These are phyloP conservation scores for Sphaeridia pumilis DNA, from an alignment of 2,888 invertebrate genomes.

Conservation along the genomic window DNA sequence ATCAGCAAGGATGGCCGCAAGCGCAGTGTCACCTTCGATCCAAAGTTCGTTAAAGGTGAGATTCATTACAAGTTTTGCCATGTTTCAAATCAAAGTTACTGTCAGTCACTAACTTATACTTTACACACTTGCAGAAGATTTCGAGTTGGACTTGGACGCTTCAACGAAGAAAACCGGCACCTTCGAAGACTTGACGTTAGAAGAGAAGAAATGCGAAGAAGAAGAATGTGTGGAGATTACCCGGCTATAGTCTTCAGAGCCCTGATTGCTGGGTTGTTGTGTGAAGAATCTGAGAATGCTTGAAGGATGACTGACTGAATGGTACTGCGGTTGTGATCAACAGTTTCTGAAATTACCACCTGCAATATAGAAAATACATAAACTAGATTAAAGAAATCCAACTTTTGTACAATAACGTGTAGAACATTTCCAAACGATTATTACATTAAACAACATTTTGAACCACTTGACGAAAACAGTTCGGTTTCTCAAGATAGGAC, in stretches of 20 bases:
- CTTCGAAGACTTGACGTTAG: background rate
- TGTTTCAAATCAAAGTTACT: background rate
- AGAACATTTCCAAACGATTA: too few species aligned
- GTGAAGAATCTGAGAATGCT: too few species aligned
- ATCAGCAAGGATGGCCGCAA: constrained; percentile 10
- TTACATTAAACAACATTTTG: too few species aligned
- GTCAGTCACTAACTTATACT: background rate
- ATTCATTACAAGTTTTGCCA: background rate
- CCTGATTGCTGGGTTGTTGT: too few species aligned
- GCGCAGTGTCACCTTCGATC: constrained; percentile 8
- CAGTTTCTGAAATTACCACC: too few species aligned
- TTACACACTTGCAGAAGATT: background rate
- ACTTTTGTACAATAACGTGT: too few species aligned
- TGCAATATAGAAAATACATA: too few species aligned
- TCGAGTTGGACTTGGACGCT: background rate
- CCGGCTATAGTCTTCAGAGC: background rate
- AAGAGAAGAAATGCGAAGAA: background rate
- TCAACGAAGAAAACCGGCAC: background rate
- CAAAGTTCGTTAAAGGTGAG: constrained; percentile 9
- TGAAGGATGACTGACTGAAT: too few species aligned
- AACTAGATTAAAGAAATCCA: too few species aligned
- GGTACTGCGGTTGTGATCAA: too few species aligned
- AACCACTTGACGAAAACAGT: too few species aligned
- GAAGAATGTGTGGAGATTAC: background rate
- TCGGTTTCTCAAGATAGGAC: too few species aligned